Evolutionary conservation across 2,113 vertebrate genomes (phyloP), one percentile per base, ranked within the genome.

Genomic region (Anolis carolinensis): DNA sequence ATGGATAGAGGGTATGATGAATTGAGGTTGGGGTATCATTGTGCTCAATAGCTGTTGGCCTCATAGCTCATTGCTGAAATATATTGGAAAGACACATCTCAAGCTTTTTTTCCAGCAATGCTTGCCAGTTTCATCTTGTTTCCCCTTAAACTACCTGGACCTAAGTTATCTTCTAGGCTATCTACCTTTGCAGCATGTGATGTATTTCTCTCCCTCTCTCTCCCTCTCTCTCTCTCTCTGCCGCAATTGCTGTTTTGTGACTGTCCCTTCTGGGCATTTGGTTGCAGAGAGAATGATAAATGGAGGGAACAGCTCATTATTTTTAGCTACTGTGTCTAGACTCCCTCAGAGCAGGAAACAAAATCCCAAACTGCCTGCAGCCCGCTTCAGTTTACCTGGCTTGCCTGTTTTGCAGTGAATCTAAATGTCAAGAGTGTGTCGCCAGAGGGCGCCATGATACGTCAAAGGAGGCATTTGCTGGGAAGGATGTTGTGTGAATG

Each of bases 391-490:
- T 16, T 34, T 39, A 48, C 11, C 39, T 21, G 25, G 14, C 25
- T 7, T 21, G 20, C 30, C 63, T 50, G 36, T 20, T 73, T 16
- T 71, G 20, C 52, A 23, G 4, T 25, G 30, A 32, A 11, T 21
- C 52, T 63, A 71, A 32, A 44, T 62, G 7, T 48, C 23, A 7
- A n/a, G 30, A 25, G 36, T 36, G 30, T 52, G 79, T 20, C 85
- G 52, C 70, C 4, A 86, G 85, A 48, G 78, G 79, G 79, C 79
- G 25, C 79, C 59, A 67, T 74, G 8, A 30, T 50, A 86, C 79
- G 65, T 81, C 72, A n/a, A 75, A 8, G 9, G 55, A 7, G 5
- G 50, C 18, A 32, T 48, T 84, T 83, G 50, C 30, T 18, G 16
- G 2, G 1, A 9, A 27, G 13, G 67, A 16, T 7, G 2, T 32